These are phyloP conservation scores for Pygoscelis antarcticus DNA, from an alignment of 2,113 vertebrate species.

Conservation along the genomic window DNA sequence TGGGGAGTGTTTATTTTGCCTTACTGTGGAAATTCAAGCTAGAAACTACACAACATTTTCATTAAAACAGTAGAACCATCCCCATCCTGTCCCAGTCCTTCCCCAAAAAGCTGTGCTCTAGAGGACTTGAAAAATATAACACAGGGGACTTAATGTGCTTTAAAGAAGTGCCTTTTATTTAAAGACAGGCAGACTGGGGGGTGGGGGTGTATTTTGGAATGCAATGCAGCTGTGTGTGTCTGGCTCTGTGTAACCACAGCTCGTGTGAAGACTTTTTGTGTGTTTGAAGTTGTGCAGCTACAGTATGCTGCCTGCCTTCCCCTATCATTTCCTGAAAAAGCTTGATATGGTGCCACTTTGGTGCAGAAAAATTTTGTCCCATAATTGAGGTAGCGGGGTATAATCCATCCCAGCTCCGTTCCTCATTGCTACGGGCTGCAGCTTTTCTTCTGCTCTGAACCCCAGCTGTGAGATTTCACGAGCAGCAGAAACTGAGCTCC, in stretches of 20 bases:
- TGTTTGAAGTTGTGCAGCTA: neutral
- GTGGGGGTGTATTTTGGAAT: neutral
- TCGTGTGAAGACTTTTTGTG: neutral
- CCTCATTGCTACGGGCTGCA: neutral
- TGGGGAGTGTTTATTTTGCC: neutral
- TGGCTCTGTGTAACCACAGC: neutral
- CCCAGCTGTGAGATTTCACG: fast-evolving
- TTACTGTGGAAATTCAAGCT: neutral
- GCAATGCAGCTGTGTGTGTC: neutral
- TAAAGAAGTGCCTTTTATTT: neutral
- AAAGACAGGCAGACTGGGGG: neutral
- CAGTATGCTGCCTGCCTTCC: neutral
- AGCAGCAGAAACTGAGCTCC: neutral
- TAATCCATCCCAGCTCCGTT: neutral
- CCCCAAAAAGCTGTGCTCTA: neutral
- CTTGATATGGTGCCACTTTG: neutral
- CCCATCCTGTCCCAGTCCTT: too few species aligned
- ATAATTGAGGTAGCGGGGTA: neutral
- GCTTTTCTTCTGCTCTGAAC: neutral
- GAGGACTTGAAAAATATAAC: neutral
- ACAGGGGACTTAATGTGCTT: neutral
- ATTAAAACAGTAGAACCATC: neutral
- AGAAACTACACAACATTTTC: neutral
- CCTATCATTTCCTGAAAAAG: neutral
- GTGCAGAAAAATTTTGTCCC: neutral